A percentile compares a stretch with the other conserved stretches of the same genome.
Conservation (phyloP, 2,113 vertebrate species). For the Nettapus auritus region DNA sequence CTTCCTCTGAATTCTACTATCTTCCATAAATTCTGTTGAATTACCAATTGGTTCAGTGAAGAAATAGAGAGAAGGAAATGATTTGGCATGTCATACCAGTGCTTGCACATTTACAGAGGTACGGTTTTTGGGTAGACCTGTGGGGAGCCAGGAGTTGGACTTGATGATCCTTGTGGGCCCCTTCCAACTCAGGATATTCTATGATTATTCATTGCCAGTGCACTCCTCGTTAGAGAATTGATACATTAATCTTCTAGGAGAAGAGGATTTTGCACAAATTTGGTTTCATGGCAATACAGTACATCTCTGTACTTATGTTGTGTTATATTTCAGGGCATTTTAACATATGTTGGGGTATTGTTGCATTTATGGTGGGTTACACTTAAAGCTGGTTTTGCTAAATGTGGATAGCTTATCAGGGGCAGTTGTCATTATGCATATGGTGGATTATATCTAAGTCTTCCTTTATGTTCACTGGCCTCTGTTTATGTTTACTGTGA, state of each 20-base stretch:
- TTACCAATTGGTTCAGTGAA: not conserved
- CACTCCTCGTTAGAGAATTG: not conserved
- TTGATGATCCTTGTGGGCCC: no score
- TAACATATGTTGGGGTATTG: not conserved
- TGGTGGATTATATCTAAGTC: not conserved
- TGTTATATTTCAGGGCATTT: not conserved
- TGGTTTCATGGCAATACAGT: rapidly evolving
- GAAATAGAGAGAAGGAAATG: not conserved
- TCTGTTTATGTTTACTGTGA: not conserved
- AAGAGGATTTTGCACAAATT: not conserved
- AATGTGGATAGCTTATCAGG: not conserved
- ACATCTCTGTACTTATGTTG: not conserved
- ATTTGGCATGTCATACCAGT: not conserved
- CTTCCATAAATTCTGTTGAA: not conserved
- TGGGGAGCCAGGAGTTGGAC: no score
- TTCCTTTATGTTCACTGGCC: not conserved
- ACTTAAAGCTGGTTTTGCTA: not conserved
- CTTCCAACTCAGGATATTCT: no score
- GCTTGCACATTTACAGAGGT: not conserved
- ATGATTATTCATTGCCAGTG: not conserved
- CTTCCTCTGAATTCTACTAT: not conserved
- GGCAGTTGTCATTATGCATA: not conserved
- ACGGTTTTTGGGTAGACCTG: no score
- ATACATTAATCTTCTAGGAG: not conserved
- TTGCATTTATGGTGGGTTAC: not conserved